phyloP scores from a whole-genome alignment of 1,140 invertebrate species.

The Brachionus calyciflorus region DNA sequence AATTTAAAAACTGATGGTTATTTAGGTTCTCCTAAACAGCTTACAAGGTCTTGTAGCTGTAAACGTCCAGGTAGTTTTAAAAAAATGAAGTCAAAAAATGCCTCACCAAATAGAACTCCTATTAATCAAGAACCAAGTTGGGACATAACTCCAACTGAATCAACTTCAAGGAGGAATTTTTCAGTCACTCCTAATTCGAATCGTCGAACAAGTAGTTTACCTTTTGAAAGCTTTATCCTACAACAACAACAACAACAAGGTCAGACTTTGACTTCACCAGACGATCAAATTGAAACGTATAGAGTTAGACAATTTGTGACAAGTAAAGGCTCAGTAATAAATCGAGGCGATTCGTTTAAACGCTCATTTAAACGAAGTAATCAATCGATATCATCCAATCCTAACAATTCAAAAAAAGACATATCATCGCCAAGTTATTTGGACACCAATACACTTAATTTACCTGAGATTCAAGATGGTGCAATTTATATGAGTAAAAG shows the following conservation, averaged over 20 bases:
- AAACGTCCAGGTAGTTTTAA: conserved; percentile 36
- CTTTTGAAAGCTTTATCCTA: not conserved
- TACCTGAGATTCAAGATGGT: not conserved
- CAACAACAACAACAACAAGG: not conserved
- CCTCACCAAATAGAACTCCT: not conserved
- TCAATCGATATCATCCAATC: conserved; percentile 45
- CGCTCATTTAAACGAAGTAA: conserved; percentile 42
- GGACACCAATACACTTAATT: conserved; percentile 1
- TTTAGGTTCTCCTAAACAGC: not conserved
- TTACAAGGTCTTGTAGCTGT: conserved; percentile 38
- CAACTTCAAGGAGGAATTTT: conserved; percentile 8
- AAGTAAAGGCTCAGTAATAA: conserved; percentile 28
- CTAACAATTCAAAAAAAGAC: conserved; percentile 17
- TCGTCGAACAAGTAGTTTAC: conserved; percentile 13
- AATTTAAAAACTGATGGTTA: conserved; percentile 33
- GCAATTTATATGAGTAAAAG: not conserved
- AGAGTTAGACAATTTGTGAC: conserved; percentile 44
- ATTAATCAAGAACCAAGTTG: not conserved
- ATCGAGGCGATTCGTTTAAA: conserved; percentile 44
- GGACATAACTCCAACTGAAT: conserved; percentile 6
- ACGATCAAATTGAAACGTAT: conserved; percentile 24
- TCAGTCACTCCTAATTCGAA: not conserved
- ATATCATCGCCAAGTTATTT: not conserved
- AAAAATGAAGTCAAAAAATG: conserved; percentile 29
- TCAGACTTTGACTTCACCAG: not conserved